A percentile compares a stretch with the other conserved stretches of the same genome.
Conservation (phyloP, 2,113 vertebrate species). For the Rhodinocichla rosea region DNA sequence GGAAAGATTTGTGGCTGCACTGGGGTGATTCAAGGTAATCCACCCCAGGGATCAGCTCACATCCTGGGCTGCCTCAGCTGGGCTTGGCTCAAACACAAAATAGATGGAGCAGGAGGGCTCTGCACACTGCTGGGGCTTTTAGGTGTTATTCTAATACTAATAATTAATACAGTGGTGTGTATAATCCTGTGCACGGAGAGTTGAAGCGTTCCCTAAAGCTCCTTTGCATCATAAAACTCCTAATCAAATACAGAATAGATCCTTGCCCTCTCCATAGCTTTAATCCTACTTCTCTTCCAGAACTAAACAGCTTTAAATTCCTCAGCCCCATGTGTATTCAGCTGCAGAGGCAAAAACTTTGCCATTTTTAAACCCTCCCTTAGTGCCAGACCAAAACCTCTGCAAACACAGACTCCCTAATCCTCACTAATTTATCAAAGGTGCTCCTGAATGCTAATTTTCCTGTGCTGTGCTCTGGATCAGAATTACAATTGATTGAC, state of each 20-base stretch:
- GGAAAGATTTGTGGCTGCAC: not conserved
- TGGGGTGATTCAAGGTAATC: not conserved
- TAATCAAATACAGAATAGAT: slow-evolving; percentile 53
- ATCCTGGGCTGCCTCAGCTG: not conserved
- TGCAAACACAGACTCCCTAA: slow-evolving; percentile 34
- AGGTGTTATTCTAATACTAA: slow-evolving; percentile 14
- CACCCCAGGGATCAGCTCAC: not conserved
- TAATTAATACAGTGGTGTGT: slow-evolving; percentile 51
- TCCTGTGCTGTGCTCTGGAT: not conserved
- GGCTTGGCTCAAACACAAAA: not conserved
- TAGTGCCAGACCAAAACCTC: slow-evolving; percentile 34
- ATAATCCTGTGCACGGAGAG: not conserved
- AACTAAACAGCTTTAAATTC: slow-evolving; percentile 53
- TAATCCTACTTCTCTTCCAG: slow-evolving; percentile 37
- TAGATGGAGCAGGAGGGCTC: not conserved
- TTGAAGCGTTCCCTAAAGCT: slow-evolving; percentile 33
- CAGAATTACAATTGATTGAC: slow-evolving; percentile 39
- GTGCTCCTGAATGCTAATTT: slow-evolving; percentile 22
- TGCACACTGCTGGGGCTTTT: not conserved
- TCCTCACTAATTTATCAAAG: slow-evolving; percentile 46
- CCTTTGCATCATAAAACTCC: slow-evolving; percentile 53
- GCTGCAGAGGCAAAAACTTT: slow-evolving; percentile 32
- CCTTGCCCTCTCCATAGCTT: slow-evolving; percentile 40
- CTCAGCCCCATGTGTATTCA: slow-evolving; percentile 18
- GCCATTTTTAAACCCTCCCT: slow-evolving; percentile 44